Conservation (phyloP, 2,797 vertebrate genomes). For the Melopsittacus undulatus region DNA sequence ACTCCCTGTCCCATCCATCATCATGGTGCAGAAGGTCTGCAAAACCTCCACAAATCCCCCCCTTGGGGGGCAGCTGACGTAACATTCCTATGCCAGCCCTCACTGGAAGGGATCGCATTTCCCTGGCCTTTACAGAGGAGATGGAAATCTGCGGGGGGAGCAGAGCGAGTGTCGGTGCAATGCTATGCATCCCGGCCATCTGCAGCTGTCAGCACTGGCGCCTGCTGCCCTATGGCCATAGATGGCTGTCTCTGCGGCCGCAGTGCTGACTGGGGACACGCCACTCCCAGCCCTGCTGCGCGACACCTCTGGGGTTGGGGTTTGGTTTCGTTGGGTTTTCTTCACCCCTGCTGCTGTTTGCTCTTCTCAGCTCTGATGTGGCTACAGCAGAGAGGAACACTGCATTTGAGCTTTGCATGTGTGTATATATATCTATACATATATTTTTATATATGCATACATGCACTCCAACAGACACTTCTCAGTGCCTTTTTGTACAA, state of each 20-base stretch:
- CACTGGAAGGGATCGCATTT: conserved; percentile 42
- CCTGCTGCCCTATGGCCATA: conserved; percentile 82
- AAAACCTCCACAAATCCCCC: background rate
- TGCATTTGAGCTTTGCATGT: background rate
- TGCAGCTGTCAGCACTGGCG: conserved; percentile 80
- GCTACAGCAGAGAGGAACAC: background rate
- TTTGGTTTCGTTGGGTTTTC: background rate
- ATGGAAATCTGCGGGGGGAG: conserved; percentile 27
- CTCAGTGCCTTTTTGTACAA: background rate
- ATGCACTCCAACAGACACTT: background rate
- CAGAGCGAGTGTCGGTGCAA: background rate
- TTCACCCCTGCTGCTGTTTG: conserved; percentile 19
- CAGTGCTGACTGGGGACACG: background rate
- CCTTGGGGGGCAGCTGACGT: background rate
- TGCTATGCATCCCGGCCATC: conserved; percentile 57
- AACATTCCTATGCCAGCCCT: conserved; percentile 22
- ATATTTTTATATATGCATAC: background rate
- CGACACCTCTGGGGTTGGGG: background rate
- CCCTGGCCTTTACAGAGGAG: conserved; percentile 18
- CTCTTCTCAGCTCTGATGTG: background rate
- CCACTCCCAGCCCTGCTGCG: background rate
- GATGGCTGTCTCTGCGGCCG: conserved; percentile 67
- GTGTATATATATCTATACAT: background rate
- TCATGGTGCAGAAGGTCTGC: background rate
- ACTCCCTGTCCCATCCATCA: background rate